Conservation (phyloP, 2,113 vertebrate species). For the Microtus montanus region DNA sequence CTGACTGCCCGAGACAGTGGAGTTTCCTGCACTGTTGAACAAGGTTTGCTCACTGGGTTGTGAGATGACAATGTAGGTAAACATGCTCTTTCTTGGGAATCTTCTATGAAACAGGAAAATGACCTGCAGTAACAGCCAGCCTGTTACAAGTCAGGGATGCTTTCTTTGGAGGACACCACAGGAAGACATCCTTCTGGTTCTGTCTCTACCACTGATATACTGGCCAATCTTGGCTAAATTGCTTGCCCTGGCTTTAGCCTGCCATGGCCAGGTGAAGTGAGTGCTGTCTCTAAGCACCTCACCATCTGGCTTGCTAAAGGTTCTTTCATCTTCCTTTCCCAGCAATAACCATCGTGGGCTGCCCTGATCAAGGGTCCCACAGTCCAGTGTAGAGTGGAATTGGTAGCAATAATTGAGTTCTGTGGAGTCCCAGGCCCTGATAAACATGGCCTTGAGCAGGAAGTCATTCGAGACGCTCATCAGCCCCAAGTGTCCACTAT, state of each 20-base stretch:
- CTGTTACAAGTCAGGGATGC: not conserved
- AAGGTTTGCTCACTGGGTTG: not conserved
- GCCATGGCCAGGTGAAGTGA: not conserved
- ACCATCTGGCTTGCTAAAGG: not conserved
- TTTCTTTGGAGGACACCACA: not conserved
- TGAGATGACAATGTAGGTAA: too few species aligned
- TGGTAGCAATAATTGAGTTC: not conserved
- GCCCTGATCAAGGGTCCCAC: not conserved
- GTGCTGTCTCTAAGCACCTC: not conserved
- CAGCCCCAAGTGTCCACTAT: accelerated
- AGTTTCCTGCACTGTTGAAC: not conserved
- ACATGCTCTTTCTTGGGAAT: not conserved
- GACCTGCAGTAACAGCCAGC: not conserved
- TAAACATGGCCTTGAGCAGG: not conserved
- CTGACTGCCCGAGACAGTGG: not conserved
- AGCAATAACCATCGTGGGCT: not conserved
- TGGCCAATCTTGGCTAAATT: not conserved
- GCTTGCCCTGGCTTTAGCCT: not conserved
- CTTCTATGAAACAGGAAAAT: not conserved
- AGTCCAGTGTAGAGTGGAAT: not conserved
- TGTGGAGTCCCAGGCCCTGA: not conserved
- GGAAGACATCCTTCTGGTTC: not conserved
- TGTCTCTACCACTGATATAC: not conserved
- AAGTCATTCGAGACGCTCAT: not conserved
- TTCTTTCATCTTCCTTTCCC: not conserved